Base-by-base conservation (phyloP, 2,113 vertebrate genomes). In the Lota lota region DNA sequence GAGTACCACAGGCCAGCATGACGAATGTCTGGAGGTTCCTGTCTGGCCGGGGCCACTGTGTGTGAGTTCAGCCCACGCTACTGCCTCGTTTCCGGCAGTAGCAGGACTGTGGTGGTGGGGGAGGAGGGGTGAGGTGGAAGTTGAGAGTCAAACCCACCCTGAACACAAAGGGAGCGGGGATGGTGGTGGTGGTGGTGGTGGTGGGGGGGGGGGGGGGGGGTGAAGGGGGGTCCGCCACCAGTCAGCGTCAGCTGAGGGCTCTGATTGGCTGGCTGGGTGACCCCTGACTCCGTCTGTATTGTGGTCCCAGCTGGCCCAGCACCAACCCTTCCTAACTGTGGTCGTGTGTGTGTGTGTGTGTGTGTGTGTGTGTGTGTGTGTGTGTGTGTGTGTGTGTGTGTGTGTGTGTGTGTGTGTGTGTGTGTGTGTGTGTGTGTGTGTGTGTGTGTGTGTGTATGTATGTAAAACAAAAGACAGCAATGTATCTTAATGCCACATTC, bases 91-190 rank as follows among this genome's bases (percentile, higher is more conserved):
- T 61, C 64, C 60, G 62, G 59, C 62, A 67, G 79, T 62, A 70
- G 76, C 61, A 22, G 69, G 68, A 19, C 60, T 56, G 17, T 16
- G 53, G n/a, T 19, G 50, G 24, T 65, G 68, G 17, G 22, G 16
- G 56, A 3, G 51, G 58, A 76, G 67, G 72, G 62, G 82, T 82
- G 79, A 77, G 84, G 83, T 75, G 63, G 59, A 84, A 70, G 79
- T 84, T 88, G 84, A 87, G 83, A 77, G 77, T 77, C 67, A 75
- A 87, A 87, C 91, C 84, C 88, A 87, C 84, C 90, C 88, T 80
- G 80, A 75, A 80, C 85, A 61, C 73, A 80, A 88, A 85, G 88
- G 87, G 87, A 63, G 79, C 73, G 56, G 83, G 70, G 53, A 6
- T 33, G 28, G 28, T 33, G 4, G 28, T 33, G 28, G 28, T 33